Evolutionary conservation across 2,888 invertebrate species (phyloP), one percentile per base, ranked within the genome.

Genomic region (Gymnocheta viridis): DNA sequence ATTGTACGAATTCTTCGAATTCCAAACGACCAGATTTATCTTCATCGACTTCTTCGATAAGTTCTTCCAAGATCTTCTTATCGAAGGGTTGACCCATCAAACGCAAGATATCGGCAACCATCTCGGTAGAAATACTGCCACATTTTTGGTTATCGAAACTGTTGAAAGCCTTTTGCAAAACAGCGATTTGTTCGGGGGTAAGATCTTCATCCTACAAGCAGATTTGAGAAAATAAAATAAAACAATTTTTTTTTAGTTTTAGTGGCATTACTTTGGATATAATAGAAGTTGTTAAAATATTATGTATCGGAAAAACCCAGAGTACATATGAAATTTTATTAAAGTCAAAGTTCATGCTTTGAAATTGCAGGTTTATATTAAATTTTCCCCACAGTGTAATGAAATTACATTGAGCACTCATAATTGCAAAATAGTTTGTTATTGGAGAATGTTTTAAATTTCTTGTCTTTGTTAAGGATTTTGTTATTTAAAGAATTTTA

Each of bases 11-110:
- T 93, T 99, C 98, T 87, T 96, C 97, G 93, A 98, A 99, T 92
- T 98, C 98, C 89, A 99, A 94, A 90, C 98, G 96, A 82, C 99
- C 99, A 87, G 98, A 98, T 93, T 98, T 97, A 92, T 99, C 99
- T 88, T 98, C 97, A 92, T 99, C 99, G 88, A 98, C 98, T 93
- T 99, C 98, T 89, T 98, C 98, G 91, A 99, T 99, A 91, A 99
- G 96, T 92, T 98, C 98, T 92, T 98, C 98, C 87, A 99, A 94
- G 92, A 98, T 98, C 90, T 96, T 96, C 92, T 97, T 98, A 93
- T 98, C 98, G 93, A 98, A 98, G 86, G 98, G 98, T 93, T 98
- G 98, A 87, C 98, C 98, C 98, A 98, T 98, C 92, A 98, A 95
- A 91, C 98, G 94, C 86, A 98, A 95, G 92, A 98, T 98, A 92